A percentile compares a stretch with the other conserved stretches of the same genome.
phyloP scores from a whole-genome alignment of 64 coral and sea anemone species.

The Platygyra sinensis region DNA sequence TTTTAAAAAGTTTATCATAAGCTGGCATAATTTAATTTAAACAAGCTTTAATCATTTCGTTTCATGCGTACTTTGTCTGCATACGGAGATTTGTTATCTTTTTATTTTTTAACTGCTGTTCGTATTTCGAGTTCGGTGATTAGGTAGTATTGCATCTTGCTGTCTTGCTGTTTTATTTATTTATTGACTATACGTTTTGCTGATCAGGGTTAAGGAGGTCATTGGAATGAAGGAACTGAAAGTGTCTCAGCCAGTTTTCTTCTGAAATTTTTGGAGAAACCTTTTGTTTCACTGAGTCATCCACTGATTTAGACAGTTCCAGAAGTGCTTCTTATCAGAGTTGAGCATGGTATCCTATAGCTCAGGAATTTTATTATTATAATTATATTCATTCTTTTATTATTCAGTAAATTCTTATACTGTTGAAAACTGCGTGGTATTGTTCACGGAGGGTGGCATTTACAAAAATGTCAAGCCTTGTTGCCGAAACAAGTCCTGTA shows the following conservation, averaged over 20 bases:
- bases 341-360: no score
- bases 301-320: no score
- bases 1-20: constrained; percentile 25
- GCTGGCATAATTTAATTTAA: background rate
- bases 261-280: background rate
- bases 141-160: background rate
- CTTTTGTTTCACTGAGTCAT: background rate
- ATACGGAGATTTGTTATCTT: constrained; percentile 32
- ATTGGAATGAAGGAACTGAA: background rate
- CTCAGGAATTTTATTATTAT: no score
- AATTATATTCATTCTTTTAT: no score
- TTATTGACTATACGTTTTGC: background rate
- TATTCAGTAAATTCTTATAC: no score
- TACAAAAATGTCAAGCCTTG: no score
- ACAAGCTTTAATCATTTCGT: constrained; percentile 35
- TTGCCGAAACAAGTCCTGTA: no score
- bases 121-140: constrained; percentile 42
- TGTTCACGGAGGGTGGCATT: no score
- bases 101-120: background rate
- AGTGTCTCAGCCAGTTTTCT: background rate
- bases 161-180: background rate
- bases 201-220: background rate
- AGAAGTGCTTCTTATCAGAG: no score
- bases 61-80: constrained; percentile 19
- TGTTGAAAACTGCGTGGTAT: no score